Evolutionary conservation across 2,797 vertebrate species (phyloP), one percentile per base, ranked within the genome.

Genomic region (Yasuhikotakia modesta): DNA sequence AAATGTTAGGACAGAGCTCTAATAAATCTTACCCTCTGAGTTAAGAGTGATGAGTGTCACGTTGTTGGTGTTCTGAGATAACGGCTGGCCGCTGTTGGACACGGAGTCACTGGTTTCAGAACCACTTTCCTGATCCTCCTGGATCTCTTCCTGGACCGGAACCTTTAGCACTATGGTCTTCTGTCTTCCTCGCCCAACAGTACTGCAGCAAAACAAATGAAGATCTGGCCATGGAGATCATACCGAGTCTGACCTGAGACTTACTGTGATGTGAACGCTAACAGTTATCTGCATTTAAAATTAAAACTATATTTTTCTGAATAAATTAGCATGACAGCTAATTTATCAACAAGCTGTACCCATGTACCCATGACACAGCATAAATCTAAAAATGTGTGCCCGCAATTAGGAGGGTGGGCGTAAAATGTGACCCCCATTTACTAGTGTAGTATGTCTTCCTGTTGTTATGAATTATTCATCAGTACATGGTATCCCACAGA

Each of bases 111-210:
- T 98, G 88, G 96, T 95, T 87, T 99, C 98, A 0, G 97, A 99
- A 30, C 97, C 97, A 0, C 98, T 99, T 53, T 98, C 98, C 76
- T 95, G 95, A 0, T 98, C 97, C 73, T 99, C 97, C 2, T 97
- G 98, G 82, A 96, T 95, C 81, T 99, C 97, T 0, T 99, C 98
- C 0, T 95, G 94, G 0, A 91, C 95, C 0, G 97, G 98, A 24
- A 99, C 96, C 88, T 99, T 99, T 72, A 99, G 96, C 84, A 99
- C 92, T 50, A 99, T 98, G 69, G 97, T 99, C 90, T 98, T 99
- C 89, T 99, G 98, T n/a, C 96, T 93, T 65, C 94, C 93, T 16
- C 93, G 94, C 0, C 94, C 90, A 73, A 95, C 93, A 0, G 96
- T 94, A 39, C 97, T 99, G 85, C 21, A 53, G 22, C 3, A 19